Evolutionary conservation across 2,797 vertebrate species (phyloP).

Genomic region (Poecilia picta): DNA sequence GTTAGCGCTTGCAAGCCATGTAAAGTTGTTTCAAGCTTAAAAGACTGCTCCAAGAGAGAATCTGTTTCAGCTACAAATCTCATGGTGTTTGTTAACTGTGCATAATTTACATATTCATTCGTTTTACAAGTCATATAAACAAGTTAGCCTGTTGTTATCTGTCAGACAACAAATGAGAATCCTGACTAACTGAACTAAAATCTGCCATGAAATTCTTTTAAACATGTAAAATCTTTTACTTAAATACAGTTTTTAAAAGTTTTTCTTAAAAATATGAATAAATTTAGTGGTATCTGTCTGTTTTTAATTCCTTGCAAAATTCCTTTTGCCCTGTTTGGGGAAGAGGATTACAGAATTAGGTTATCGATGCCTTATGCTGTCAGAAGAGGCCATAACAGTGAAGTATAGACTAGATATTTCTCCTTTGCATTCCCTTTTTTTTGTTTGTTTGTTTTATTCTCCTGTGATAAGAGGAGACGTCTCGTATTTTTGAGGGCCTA

Average conservation of each 20-base stretch:
- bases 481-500: conserved; percentile 51
- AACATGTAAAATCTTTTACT: not conserved
- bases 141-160: not conserved
- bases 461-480: conserved; percentile 46
- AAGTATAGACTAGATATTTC: conserved; percentile 34
- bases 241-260: not conserved
- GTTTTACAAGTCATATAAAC: not conserved
- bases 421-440: conserved; percentile 8
- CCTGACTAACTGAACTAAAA: not conserved
- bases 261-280: not conserved
- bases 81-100: not conserved
- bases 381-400: conserved; percentile 24
- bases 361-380: conserved; percentile 62
- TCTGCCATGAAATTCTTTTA: not conserved
- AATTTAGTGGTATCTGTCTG: not conserved
- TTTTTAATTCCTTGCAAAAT: not conserved
- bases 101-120: too few relatives aligned
- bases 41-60: not conserved
- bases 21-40: not conserved
- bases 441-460: not conserved
- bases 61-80: not conserved
- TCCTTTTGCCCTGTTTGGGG: conserved; percentile 48
- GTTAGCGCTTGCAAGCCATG: not conserved
- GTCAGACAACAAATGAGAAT: not conserved
- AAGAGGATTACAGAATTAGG: conserved; percentile 69